Conservation (phyloP, 2,888 invertebrate species). For the Hipparchia semele region DNA sequence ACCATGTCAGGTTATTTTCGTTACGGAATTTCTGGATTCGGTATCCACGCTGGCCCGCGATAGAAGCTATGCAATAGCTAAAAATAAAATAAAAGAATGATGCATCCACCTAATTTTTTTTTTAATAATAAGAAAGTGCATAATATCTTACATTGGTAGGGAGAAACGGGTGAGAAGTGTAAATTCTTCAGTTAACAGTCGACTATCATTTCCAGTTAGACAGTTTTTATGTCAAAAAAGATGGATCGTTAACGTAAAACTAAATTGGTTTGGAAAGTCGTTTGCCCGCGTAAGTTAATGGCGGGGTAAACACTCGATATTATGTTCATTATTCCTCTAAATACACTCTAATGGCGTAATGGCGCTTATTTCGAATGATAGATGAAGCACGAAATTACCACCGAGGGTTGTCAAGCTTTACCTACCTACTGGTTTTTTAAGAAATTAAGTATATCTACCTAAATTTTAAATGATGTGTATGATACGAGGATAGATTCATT, state of each 20-base stretch:
- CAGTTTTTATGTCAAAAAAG: background rate
- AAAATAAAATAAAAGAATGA: no score
- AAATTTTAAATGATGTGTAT: no score
- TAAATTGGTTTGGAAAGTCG: background rate
- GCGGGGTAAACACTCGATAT: conserved; percentile 42
- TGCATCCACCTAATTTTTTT: no score
- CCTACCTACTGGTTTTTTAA: background rate
- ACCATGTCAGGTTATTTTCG: no score
- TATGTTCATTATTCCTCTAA: conserved; percentile 52
- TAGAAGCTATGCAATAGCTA: no score
- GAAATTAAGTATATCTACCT: background rate
- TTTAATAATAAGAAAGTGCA: no score
- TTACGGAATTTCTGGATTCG: no score
- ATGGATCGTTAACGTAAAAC: background rate
- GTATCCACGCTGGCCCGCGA: no score
- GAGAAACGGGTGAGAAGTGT: no score
- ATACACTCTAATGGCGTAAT: conserved; percentile 49
- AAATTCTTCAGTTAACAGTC: background rate
- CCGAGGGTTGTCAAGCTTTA: background rate
- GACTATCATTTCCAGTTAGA: background rate
- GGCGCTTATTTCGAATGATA: conserved; percentile 62
- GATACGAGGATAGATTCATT: no score
- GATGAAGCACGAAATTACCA: conserved; percentile 57
- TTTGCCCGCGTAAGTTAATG: conserved; percentile 5
- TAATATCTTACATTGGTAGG: no score